Base-by-base conservation (phyloP, 2,888 invertebrate genomes). In the Lithodes maja region DNA sequence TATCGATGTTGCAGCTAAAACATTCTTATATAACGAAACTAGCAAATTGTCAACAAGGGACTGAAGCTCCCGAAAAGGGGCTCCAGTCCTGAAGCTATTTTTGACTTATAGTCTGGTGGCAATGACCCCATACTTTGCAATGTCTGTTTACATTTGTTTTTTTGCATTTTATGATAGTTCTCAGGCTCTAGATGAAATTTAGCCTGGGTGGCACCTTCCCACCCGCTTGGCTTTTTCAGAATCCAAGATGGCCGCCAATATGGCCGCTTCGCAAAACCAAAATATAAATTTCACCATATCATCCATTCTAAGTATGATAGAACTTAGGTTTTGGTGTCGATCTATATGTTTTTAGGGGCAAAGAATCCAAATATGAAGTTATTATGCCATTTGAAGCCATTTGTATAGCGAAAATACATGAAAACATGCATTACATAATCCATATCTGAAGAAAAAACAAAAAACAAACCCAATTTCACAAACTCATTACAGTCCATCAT, bases 401-500 rank as follows among this genome's bases (percentile, higher is more conserved):
- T 61, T 61, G 61, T 61, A 61, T 12, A 61, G 12, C 61, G 61
- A 61, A 61, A 61, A 7, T 61, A 5, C 61, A 61, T 61, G 61
- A 61, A 61, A 61, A 12, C 61, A 61, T 61, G 12, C 61, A 61
- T 61, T 61, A 61, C 61, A 61, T 61, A 61, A 61, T 61, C 33
- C 33, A 33, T 33, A 33, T 33, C 33, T 33, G 33, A 33, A 33
- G 33, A 33, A 33, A 33, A 33, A 33, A 33, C 33, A 33, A 33
- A 33, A 33, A 33, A 33, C 61, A 61, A 61, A 61, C 61, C 61
- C 61, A 61, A 61, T 61, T 61, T 61, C 61, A 61, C 61, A 61
- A 61, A 61, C 61, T 80, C 80, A 49, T 54, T 80, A 55, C 52
- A 53, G n/a, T 53, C 80, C 9, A 17, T 53, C 5, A 80, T 80